Base-by-base conservation (phyloP, 1,140 invertebrate genomes). In the Trachymyrmex septentrionalis region DNA sequence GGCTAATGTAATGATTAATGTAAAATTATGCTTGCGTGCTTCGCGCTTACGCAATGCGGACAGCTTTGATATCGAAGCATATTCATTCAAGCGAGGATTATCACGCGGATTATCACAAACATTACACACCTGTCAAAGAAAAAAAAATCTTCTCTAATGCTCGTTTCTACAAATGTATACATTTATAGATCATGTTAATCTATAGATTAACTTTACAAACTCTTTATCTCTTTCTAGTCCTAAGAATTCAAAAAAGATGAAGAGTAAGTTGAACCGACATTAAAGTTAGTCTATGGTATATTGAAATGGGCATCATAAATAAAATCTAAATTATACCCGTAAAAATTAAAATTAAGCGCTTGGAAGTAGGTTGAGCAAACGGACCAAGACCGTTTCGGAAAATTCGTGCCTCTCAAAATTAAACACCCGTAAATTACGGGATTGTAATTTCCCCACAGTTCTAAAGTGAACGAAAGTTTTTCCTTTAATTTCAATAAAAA, bases 1-100 rank as follows among this genome's bases (percentile, higher is more conserved):
- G 38, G 48, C 55, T 71, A 75, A 63, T 82, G 69, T 57, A 50
- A 72, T 84, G n/a, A 84, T 84, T 50, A 61, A 48, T 55, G 24
- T 38, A 82, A n/a, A 55, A 30, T 57, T 63, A 38, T 73, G 2
- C 19, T 30, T 19, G 21, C 21, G 9, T 16, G 34, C 19, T 16
- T 21, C 21, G 4, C 3, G 6, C 34, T 44, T 76, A 44, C 21
- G 34, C 34, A 59, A 44, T 77, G 10, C 57, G 30, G 4, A n/a
- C 16, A 19, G 7, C 3, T 27, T 48, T 24, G n/a, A 72, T 44
- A 59, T 50, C 24, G 5, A 7, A 73, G 24, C 24, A 14, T 10
- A 84, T 21, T 21, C 38, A 12, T 44, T 73, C 14, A 24, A 71
- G 24, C 12, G 38, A n/a, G 6, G 38, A 82, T 48, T 34, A 57